Percentiles rank a stretch among this genome's conserved stretches.
phyloP scores from a whole-genome alignment of 1,140 invertebrate genomes.

The Drosophila pruinosa region DNA sequence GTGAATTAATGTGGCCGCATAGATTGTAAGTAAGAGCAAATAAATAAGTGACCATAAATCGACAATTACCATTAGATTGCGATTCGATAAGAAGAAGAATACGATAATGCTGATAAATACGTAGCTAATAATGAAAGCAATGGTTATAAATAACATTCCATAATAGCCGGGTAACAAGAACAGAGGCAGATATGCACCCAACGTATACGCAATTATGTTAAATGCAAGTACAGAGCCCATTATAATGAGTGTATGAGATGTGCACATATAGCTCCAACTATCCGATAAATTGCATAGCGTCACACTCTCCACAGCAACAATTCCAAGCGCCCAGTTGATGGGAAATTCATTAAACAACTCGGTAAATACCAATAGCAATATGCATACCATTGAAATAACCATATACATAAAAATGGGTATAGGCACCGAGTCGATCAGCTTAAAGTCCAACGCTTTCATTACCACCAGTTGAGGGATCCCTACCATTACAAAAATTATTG shows the following conservation, averaged over 20 bases:
- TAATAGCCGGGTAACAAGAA: constrained; percentile 10
- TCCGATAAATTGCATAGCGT: too few relatives aligned
- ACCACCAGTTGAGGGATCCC: not conserved
- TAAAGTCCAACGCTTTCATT: not conserved
- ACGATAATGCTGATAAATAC: not conserved
- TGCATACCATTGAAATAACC: constrained; percentile 7
- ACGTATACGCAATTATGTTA: not conserved
- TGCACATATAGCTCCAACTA: too few relatives aligned
- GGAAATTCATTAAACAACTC: constrained; percentile 17
- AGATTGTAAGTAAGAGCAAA: constrained; percentile 9
- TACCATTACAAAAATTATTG: not conserved
- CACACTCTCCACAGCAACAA: constrained; percentile 8
- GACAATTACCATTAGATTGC: not conserved
- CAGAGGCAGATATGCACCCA: constrained; percentile 35
- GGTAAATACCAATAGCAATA: constrained; percentile 15
- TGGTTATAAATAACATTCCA: not conserved
- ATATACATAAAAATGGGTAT: constrained; percentile 19
- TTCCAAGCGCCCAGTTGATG: constrained; percentile 36
- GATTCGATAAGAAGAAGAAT: not conserved
- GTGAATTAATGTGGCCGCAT: constrained; percentile 29
- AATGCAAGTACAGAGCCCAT: not conserved
- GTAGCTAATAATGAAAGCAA: constrained; percentile 12
- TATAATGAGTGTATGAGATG: not conserved
- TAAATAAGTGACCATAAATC: constrained; percentile 2
- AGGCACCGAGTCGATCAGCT: not conserved